A percentile compares a stretch with the other conserved stretches of the same genome.
phyloP scores from a whole-genome alignment of 2,797 vertebrate species.

The Alosa sapidissima region DNA sequence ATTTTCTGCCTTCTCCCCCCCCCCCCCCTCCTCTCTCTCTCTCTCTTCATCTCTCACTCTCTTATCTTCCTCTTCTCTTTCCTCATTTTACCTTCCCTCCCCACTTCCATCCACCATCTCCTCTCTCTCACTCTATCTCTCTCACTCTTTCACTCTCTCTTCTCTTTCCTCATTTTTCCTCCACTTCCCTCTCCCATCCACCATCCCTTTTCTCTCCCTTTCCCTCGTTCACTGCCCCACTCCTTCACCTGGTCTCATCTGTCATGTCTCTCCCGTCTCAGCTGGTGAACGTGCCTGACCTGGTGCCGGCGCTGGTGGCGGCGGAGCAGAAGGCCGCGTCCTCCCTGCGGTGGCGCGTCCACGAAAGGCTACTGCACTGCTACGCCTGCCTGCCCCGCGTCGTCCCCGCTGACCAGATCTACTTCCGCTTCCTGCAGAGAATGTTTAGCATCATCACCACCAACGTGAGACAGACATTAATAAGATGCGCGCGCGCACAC shows the following conservation, averaged over 20 bases:
- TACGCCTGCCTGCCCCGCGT: constrained; percentile 88
- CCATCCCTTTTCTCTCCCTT: neutral
- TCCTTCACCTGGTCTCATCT: neutral
- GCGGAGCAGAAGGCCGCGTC: constrained; percentile 88
- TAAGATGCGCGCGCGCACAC: too few relatives aligned
- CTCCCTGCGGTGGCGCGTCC: constrained; percentile 91
- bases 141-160: neutral
- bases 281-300: constrained; percentile 80
- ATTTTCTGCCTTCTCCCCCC: neutral
- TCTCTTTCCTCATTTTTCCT: neutral
- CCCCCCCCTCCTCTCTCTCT: neutral
- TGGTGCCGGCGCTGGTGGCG: constrained; percentile 85
- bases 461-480: constrained; percentile 76
- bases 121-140: too few relatives aligned
- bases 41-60: neutral
- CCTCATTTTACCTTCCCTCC: neutral
- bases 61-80: neutral
- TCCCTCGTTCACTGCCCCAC: neutral
- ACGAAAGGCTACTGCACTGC: constrained; percentile 89
- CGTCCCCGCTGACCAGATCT: constrained; percentile 90
- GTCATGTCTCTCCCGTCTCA: constrained; percentile 31
- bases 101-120: neutral
- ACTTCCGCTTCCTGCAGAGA: constrained; percentile 89
- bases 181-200: neutral
- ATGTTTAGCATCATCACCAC: constrained; percentile 90